Evolutionary conservation across 2,113 vertebrate genomes (phyloP).

Genomic region (Brachionichthys hirsutus): DNA sequence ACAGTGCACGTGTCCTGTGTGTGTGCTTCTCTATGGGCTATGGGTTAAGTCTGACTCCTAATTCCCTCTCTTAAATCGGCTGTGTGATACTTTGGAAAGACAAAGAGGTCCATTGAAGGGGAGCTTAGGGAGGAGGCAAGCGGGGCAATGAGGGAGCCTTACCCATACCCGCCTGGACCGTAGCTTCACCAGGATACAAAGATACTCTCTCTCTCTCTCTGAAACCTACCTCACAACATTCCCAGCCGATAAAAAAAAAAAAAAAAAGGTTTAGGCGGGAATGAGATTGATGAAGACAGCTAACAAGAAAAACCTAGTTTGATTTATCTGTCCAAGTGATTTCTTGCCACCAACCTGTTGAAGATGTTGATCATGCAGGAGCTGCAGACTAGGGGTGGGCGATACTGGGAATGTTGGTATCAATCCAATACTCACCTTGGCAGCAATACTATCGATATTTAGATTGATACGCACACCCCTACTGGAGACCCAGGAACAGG

Average conservation of each 20-base stretch:
- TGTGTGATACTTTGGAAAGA: slow-evolving; percentile 79
- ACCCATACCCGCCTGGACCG: slow-evolving; percentile 66
- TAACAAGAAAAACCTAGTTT: background rate
- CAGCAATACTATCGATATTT: too few species aligned
- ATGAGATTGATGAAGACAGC: slow-evolving; percentile 22
- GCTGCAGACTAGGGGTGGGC: too few species aligned
- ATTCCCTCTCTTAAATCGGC: slow-evolving; percentile 78
- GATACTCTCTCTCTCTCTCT: slow-evolving; percentile 64
- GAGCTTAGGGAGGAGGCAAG: slow-evolving; percentile 35
- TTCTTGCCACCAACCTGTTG: background rate
- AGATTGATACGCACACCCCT: too few species aligned
- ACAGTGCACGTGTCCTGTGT: slow-evolving; percentile 8
- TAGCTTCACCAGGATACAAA: slow-evolving; percentile 73
- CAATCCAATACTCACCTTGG: too few species aligned
- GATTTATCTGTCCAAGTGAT: too few species aligned
- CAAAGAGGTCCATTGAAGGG: slow-evolving; percentile 79
- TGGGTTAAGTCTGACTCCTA: slow-evolving; percentile 73
- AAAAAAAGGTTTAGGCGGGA: slow-evolving; percentile 33
- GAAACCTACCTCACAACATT: slow-evolving; percentile 3
- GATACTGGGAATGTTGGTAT: too few species aligned
- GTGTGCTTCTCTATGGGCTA: slow-evolving; percentile 30
- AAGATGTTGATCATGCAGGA: background rate
- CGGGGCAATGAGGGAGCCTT: slow-evolving; percentile 55
- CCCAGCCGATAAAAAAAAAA: background rate
- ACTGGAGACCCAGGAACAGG: background rate